Conservation (phyloP, 2,113 vertebrate genomes). For the Dinomys branickii region DNA sequence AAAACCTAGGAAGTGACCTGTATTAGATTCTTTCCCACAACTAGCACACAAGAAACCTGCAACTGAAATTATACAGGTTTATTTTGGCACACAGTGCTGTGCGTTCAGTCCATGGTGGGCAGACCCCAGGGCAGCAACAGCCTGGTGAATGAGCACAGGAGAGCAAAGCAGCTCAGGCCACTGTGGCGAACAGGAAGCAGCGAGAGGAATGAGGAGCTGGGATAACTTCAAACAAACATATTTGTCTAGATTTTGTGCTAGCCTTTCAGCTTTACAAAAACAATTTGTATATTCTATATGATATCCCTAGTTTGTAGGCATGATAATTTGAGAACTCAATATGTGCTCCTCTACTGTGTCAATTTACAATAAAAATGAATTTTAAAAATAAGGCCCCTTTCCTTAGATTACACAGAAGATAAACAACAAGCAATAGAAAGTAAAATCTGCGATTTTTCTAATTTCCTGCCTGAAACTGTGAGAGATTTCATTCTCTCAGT, state of each 20-base stretch:
- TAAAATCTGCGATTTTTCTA: not conserved
- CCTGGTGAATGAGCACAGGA: not conserved
- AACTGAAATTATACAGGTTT: not conserved
- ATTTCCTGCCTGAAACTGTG: not conserved
- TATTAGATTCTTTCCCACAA: not conserved
- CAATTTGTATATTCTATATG: not conserved
- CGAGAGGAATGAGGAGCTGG: not conserved
- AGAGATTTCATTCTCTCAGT: not conserved
- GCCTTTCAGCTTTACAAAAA: not conserved
- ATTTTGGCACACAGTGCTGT: not conserved
- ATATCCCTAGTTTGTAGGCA: not conserved
- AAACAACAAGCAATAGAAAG: not conserved
- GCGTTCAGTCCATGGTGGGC: not conserved
- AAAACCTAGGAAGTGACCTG: not conserved
- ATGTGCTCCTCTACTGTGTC: not conserved
- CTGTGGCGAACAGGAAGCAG: not conserved
- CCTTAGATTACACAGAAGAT: not conserved
- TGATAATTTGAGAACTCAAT: not conserved
- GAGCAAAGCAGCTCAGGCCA: not conserved
- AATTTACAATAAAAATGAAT: not conserved
- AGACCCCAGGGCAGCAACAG: not conserved
- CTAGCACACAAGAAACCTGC: not conserved
- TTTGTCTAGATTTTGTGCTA: not conserved
- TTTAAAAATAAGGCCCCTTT: not conserved
- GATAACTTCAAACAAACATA: not conserved